Base-by-base conservation (phyloP, 2,113 vertebrate genomes). In the Labrus mixtus region DNA sequence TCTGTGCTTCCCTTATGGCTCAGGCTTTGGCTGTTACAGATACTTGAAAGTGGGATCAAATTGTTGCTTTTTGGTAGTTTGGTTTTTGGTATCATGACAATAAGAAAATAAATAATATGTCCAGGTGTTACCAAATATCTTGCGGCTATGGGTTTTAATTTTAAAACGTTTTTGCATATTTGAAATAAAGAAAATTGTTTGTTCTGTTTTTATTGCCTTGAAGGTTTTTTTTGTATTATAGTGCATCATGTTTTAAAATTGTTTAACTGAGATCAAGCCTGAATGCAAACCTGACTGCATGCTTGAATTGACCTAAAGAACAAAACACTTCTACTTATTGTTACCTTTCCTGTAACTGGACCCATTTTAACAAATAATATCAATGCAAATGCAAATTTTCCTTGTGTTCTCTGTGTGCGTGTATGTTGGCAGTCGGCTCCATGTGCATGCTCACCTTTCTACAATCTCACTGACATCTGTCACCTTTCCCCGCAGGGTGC, bases 401-500 rank as follows among this genome's bases (percentile, higher is more conserved):
- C 20, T 33, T 25, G 3, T 23, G 3, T 15, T 51, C 8, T 43
- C 11, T 61, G n/a, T 36, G 29, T 56, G 20, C 37, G 0, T 50
- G 1, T 33, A 17, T 76, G 17, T 29, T 70, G 29, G 12, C 5
- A 0, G 50, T 7, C 10, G 15, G 3, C 13, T 11, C 46, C 25
- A 1, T 19, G 9, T 23, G 23, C 60, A 43, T 29, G 53, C 9
- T 46, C 3, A 19, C 33, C 13, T 68, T 25, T 39, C 7, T 17
- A 46, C 4, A 8, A 41, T 50, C 3, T 51, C 23, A 8, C 29
- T 75, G 22, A 81, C 61, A 22, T 17, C 43, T 80, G 33, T 71
- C 36, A 37, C 62, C 83, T 15, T 56, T 86, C 73, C 76, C 81
- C 8, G 0, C 92, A 99, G 98, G 95, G 98, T 99, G 43, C 97